These are phyloP conservation scores for Hippocampus kuda DNA, from an alignment of 2,797 vertebrate genomes.

Conservation along the genomic window DNA sequence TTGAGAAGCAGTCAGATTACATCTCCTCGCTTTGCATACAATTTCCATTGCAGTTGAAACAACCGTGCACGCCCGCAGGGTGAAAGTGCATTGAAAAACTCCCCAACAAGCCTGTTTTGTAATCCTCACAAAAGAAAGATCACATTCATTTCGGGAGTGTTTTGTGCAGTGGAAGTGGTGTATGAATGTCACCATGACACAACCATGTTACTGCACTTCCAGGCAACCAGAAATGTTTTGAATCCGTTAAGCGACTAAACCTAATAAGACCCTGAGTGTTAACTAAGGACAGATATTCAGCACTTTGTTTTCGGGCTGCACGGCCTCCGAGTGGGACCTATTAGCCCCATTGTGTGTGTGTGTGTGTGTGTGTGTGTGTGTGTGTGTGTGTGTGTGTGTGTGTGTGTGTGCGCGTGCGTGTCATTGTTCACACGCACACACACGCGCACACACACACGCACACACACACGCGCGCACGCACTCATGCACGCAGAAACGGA, in stretches of 20 bases:
- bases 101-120: background rate
- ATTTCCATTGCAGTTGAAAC: constrained; percentile 65
- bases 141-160: constrained; percentile 3
- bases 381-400: constrained; percentile 5
- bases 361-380: no score
- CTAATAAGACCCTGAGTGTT: constrained; percentile 14
- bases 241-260: constrained; percentile 21
- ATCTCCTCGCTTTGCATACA: constrained; percentile 63
- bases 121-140: constrained; percentile 6
- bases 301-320: constrained; percentile 31
- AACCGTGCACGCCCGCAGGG: background rate
- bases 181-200: constrained; percentile 20
- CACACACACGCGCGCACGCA: no score
- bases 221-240: constrained; percentile 31
- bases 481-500: no score
- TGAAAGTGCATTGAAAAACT: background rate
- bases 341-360: constrained; percentile 15
- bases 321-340: constrained; percentile 27
- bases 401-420: no score
- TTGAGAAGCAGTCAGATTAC: constrained; percentile 53
- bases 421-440: no score
- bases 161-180: constrained; percentile 9
- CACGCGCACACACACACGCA: no score
- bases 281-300: constrained; percentile 25
- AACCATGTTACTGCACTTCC: constrained; percentile 16